These are phyloP conservation scores for Beroe forskalii DNA, from an alignment of 37 sponge, comb jelly and placozoan species.

Conservation along the genomic window DNA sequence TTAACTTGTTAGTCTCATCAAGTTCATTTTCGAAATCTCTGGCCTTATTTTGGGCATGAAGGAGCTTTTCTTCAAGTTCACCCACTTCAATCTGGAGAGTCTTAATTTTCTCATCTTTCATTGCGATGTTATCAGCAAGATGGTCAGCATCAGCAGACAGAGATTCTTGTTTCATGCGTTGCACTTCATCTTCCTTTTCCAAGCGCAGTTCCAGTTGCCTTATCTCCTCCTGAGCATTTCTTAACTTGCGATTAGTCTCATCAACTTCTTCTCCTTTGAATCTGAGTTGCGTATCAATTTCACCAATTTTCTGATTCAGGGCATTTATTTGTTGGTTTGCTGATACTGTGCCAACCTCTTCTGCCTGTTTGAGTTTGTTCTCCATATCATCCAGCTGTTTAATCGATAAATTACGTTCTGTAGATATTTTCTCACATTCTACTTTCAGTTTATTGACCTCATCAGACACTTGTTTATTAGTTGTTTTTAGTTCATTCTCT, in stretches of 20 bases:
- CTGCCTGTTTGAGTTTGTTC: constrained; percentile 17
- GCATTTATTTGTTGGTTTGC: constrained; percentile 52
- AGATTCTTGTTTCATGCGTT: constrained; percentile 9
- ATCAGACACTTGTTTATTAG: constrained; percentile 31
- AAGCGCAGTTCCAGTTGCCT: not conserved
- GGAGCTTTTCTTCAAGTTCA: constrained; percentile 43
- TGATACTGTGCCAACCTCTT: constrained; percentile 52
- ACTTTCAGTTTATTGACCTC: constrained; percentile 13
- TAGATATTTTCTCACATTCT: constrained; percentile 1
- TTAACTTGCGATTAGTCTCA: not conserved
- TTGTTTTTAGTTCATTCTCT: constrained; percentile 37
- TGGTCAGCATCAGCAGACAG: constrained; percentile 27
- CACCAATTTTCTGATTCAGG: constrained; percentile 37
- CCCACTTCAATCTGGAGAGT: constrained; percentile 24
- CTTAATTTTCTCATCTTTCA: constrained; percentile 47
- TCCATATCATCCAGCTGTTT: constrained; percentile 57
- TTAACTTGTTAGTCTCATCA: constrained; percentile 25
- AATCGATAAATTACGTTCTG: not conserved
- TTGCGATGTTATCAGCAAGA: not conserved
- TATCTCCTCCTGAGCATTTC: constrained; percentile 35
- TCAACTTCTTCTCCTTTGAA: not conserved
- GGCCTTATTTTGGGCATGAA: not conserved
- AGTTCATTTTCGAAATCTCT: constrained; percentile 30
- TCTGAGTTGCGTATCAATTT: constrained; percentile 29
- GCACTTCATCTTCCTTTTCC: constrained; percentile 20